Percentiles rank a stretch among this genome's conserved stretches.
These are phyloP conservation scores for Xenus cinereus DNA, from an alignment of 2,113 vertebrate genomes.

Conservation along the genomic window DNA sequence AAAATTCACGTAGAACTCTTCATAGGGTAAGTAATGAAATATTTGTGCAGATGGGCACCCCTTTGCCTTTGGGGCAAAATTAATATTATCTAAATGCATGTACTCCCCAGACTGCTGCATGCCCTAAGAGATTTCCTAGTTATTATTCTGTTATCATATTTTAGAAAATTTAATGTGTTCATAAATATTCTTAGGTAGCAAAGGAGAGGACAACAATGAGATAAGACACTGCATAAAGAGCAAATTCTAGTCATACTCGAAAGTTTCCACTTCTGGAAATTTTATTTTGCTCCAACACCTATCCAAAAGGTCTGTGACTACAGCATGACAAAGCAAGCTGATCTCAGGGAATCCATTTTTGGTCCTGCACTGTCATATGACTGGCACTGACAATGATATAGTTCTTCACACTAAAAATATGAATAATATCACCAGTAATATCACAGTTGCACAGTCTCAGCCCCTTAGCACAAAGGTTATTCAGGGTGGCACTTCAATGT, in stretches of 20 bases:
- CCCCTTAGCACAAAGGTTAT: background rate
- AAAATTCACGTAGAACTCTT: background rate
- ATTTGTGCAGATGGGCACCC: background rate
- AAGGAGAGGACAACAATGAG: background rate
- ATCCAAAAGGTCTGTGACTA: background rate
- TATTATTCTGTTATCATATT: background rate
- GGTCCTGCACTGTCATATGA: background rate
- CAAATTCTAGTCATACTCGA: background rate
- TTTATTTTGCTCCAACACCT: background rate
- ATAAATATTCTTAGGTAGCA: background rate
- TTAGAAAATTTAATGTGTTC: background rate
- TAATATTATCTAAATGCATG: constrained; percentile 8
- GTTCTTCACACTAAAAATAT: background rate
- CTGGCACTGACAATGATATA: background rate
- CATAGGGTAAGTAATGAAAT: background rate
- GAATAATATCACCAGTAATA: background rate
- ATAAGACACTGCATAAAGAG: background rate
- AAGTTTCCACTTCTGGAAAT: background rate
- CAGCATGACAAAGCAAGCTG: background rate
- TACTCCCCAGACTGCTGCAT: background rate
- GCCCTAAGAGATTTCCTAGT: background rate
- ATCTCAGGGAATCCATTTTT: background rate
- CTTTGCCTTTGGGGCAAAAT: background rate
- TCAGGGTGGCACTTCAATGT: background rate
- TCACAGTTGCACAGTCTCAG: background rate